These are phyloP conservation scores for Brachyptera putata DNA, from an alignment of 2,888 invertebrate species.

Conservation along the genomic window DNA sequence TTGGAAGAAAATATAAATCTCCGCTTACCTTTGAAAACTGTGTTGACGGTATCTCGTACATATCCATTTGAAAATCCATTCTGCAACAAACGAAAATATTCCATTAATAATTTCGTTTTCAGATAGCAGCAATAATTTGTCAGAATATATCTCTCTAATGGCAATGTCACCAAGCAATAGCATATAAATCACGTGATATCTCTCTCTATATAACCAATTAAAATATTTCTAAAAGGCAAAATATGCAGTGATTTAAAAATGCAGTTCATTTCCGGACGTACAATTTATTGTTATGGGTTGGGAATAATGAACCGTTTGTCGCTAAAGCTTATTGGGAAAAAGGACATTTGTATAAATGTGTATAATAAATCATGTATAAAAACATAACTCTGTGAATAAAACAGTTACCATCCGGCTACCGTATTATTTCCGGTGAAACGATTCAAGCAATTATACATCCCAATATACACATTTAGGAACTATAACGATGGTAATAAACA, in stretches of 20 bases:
- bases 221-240: background rate
- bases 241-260: constrained; percentile 29
- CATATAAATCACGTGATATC: background rate
- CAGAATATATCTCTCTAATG: background rate
- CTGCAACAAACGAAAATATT: constrained; percentile 1
- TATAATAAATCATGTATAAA: constrained; percentile 27
- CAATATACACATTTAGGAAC: no score
- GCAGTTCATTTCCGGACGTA: constrained; percentile 29
- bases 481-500: no score
- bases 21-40: no score
- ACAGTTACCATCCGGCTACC: background rate
- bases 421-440: no score
- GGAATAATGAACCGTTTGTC: constrained; percentile 31
- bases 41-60: no score
- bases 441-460: no score
- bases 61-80: no score
- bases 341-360: constrained; percentile 24
- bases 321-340: constrained; percentile 28
- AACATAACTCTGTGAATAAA: constrained; percentile 7
- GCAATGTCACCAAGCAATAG: background rate
- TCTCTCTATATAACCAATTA: background rate
- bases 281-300: constrained; percentile 27
- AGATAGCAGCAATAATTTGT: background rate
- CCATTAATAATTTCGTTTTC: background rate
- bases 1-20: no score